Percentiles rank a stretch among this genome's conserved stretches.
Conservation (phyloP, 2,888 invertebrate genomes). For the Mechanitis messenoides region DNA sequence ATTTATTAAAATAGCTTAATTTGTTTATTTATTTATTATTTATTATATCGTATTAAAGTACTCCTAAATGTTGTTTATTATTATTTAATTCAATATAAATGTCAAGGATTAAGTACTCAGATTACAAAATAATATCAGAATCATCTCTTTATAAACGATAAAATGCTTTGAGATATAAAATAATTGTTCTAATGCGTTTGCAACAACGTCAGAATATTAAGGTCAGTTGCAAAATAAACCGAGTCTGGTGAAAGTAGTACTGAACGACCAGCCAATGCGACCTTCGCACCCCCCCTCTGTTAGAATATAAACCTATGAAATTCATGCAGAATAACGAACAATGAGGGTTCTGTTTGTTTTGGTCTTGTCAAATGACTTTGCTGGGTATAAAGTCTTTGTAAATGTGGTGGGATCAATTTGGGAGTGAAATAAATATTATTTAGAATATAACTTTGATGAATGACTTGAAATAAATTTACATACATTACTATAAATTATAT, state of each 20-base stretch:
- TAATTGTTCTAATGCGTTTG: conserved; percentile 40
- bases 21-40: too few species aligned
- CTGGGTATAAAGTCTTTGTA: too few species aligned
- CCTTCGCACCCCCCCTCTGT: conserved; percentile 23
- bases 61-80: too few species aligned
- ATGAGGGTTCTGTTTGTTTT: conserved; percentile 14
- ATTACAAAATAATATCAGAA: neutral
- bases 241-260: conserved; percentile 40
- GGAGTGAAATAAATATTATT: too few species aligned
- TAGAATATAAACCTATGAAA: conserved; percentile 1
- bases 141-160: neutral
- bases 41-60: too few species aligned
- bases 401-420: too few species aligned
- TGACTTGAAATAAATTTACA: too few species aligned
- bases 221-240: conserved; percentile 41
- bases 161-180: conserved; percentile 34
- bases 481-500: too few species aligned
- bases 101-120: neutral
- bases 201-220: conserved; percentile 36
- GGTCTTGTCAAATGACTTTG: conserved; percentile 8
- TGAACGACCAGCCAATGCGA: conserved; percentile 25
- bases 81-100: neutral
- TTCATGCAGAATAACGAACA: conserved; percentile 7
- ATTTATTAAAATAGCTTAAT: too few species aligned
- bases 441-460: too few species aligned